Base-by-base conservation (phyloP, 2,113 vertebrate genomes). In the Tinamus guttatus region DNA sequence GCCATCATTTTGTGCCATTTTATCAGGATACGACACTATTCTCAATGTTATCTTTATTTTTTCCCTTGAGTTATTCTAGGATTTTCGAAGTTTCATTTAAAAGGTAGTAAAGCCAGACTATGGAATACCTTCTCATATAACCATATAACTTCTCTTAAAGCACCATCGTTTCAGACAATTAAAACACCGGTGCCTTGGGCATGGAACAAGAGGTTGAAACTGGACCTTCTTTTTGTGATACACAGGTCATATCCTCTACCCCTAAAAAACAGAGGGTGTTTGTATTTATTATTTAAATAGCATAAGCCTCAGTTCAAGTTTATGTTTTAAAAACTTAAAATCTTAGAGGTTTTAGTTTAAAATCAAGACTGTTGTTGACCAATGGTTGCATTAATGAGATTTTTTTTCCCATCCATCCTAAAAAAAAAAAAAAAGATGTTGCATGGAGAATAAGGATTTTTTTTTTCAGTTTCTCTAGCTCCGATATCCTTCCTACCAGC, bases 311-410 rank as follows among this genome's bases (percentile, higher is more conserved):
- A 47, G 4, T 3, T 16, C 4, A 38, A 14, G 67, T 24, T 77
- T 52, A 7, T 71, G 8, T 40, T 85, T 90, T 40, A 47, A 47
- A 47, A 47, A 19, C 45, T 47, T 47, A 49, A 59, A 77, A 71
- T 64, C n/a, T 68, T 60, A 9, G 5, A 17, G 49, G 7, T 47
- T 40, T 27, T 16, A 45, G 3, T 71, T 93, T 59, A 70, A 85
- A 74, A 70, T 70, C 13, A 12, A 0, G 2, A 0, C 2, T 70
- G 14, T 49, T 5, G 24, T 59, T 6, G 11, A 18, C 60, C 21
- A 69, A 27, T 41, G 4, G 10, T 5, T 65, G 13, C 63, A 77
- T 62, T 77, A 38, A 16, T 16, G 41, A 77, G 5, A 60, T 1
- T 80, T 51, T 12, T 17, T 8, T 2, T 63, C 47, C 47, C 12